Base-by-base conservation (phyloP, 2,888 invertebrate species). In the Pandemis corylana region DNA sequence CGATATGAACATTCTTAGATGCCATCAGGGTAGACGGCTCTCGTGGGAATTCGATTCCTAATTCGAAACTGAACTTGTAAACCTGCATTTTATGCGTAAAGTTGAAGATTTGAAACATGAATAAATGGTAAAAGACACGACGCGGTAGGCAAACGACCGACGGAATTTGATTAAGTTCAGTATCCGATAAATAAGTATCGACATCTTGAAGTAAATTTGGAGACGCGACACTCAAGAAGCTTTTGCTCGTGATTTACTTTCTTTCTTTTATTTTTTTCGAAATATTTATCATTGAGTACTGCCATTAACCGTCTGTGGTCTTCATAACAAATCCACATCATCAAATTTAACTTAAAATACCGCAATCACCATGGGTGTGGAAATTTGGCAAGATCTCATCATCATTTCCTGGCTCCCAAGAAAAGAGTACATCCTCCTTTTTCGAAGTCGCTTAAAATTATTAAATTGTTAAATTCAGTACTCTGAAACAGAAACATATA, bases 401-500 rank as follows among this genome's bases (percentile, higher is more conserved):
- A 36, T 36, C 1, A 36, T 36, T 4, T 36, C 28, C 28, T 36
- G 28, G 2, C 28, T 36, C 28, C 28, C 2, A 36, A 36, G 28
- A 36, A 28, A 28, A 2, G 28, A 28, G 28, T 2, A 28, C 20
- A 20, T 20, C 28, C 28, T 36, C 28, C 28, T 4, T 36, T 36
- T 36, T 36, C 28, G 28, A 36, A 36, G 28, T 36, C 28, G 2
- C 3, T 36, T 36, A 36, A 36, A 36, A 36, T 4, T 36, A 36
- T 4, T 36, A 36, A 36, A 36, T 36, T 36, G 2, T 20, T 20
- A 44, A 70, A 64, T 44, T 13, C 20, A 12, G 7, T 64, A 28
- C 53, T 56, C 64, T 20, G 10, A 64, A 71, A 64, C 64, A 36
- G 10, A 64, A 71, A 64, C 64, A 36, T 28, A 64, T 71, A 42